Evolutionary conservation across 2,888 invertebrate species (phyloP), one percentile per base, ranked within the genome.

Genomic region (Caenorhabditis angaria): DNA sequence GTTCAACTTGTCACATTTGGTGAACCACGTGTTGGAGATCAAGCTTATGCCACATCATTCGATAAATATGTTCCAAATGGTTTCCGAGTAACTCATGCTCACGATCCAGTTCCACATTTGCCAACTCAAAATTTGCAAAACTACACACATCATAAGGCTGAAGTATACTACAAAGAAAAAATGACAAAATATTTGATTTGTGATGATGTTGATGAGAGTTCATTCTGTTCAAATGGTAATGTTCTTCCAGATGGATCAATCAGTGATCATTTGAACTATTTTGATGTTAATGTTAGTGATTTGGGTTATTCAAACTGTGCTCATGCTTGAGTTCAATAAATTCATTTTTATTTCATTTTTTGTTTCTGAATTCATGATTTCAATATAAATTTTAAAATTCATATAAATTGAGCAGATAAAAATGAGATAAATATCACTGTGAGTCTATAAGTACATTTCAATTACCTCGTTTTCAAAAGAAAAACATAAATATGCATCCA

Each of bases 1-100:
- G 62, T 82, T 12, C 58, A 54, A 28, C 61, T 82, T 53, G 64
- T 77, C 57, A 82, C 83, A 22, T 82, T 77, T 55, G 83, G 82
- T 22, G 78, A 83, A 64, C 83, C 83, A 29, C 64, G 83, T n/a
- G 76, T 76, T 50, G 83, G 83, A 54, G 78, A 82, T 60, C 51
- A 63, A 12, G 69, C 41, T 12, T 82, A 72, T 61, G 82, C 79
- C 1, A 53, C 66, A 10, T 64, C 77, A n/a, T 73, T 79, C 70
- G 81, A 83, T 51, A 55, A 64, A 12, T 32, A 58, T 35, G 77
- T 80, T 24, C 59, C 67, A 32, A 68, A 78, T 68, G 59, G 76
- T 25, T 82, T 65, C 68, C 76, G 82, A 10, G 73, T 82, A 8
- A 71, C 72, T 8, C 82, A 82, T 51, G 65, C 66, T 35, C 76